A percentile compares a stretch with the other conserved stretches of the same genome.
Evolutionary conservation across 1,140 invertebrate genomes (phyloP).

Genomic region (Delia radicum): DNA sequence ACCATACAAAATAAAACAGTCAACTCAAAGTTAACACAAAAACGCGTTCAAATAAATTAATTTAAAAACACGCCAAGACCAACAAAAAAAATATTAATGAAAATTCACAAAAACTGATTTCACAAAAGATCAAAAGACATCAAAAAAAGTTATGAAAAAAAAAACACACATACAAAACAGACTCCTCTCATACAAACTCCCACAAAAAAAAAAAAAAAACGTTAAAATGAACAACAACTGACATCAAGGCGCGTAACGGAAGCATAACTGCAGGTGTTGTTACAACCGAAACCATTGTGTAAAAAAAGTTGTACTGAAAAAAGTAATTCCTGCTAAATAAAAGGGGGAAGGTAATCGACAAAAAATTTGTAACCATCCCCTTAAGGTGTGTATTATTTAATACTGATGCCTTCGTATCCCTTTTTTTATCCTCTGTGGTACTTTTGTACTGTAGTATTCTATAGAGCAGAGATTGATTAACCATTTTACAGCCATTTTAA

Average conservation of each 20-base stretch:
- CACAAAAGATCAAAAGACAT: conserved; percentile 17
- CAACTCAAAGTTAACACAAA: neutral
- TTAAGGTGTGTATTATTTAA: conserved; percentile 17
- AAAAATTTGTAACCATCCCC: neutral
- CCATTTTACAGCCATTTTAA: conserved; percentile 19
- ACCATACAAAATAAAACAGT: conserved; percentile 1
- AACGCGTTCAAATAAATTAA: conserved; percentile 15
- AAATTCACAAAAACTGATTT: conserved; percentile 25
- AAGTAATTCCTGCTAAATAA: neutral
- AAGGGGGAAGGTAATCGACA: neutral
- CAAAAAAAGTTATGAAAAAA: conserved; percentile 15
- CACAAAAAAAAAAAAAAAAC: neutral
- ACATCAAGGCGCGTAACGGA: neutral
- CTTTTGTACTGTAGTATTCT: neutral
- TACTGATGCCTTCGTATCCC: neutral
- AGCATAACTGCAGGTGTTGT: conserved; percentile 18
- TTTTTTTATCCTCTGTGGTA: neutral
- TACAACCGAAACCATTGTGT: neutral
- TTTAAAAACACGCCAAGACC: conserved; percentile 8
- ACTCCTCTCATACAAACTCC: neutral
- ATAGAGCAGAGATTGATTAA: conserved; percentile 1
- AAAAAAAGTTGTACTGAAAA: neutral
- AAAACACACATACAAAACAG: neutral
- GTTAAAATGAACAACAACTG: neutral
- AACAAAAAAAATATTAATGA: conserved; percentile 14